Evolutionary conservation across 2,888 invertebrate species (phyloP), one percentile per base, ranked within the genome.

Genomic region (Oligia strigilis): DNA sequence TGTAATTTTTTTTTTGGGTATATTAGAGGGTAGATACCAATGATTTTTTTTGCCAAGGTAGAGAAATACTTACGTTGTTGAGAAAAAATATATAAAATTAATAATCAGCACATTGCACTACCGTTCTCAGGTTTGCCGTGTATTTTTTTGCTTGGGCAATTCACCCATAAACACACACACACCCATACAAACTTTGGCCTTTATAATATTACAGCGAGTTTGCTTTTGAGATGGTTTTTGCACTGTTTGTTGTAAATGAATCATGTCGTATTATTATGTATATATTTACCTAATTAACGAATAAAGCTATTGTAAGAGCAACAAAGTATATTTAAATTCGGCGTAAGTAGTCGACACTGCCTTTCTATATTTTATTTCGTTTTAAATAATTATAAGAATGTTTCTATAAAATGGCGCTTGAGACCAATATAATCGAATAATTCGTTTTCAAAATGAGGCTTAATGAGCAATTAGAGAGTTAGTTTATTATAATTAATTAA

Each of bases 201-300:
- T 36, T 36, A 36, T 36, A 36, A 36, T 36, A 36, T 36, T 36
- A 36, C 2, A 36, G 49, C 13, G 60, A 60, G 36, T 40, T 40
- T 49, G 19, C 4, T 77, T 60, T 60, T 75, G 29, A 76, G 49
- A 60, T 36, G 49, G 76, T 43, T 76, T 49, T n/a, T 49, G 40
- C 46, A 76, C 4, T 49, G 58, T 58, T 76, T 17, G 5, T 23
- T 36, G 17, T 71, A 17, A 17, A n/a, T 49, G 46, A n/a, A 74
- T 9, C 0, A 13, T 49, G 4, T 17, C 46, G 9, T 73, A 4
- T 64, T 43, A 17, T 62, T 55, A 55, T 55, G 8, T 71, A 29
- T 64, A 4, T 29, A 8, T 60, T 60, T 11, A 9, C 0, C 9
- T n/a, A n/a, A 60, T 60, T n/a, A n/a, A n/a, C 11, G 4, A n/a